Evolutionary conservation across 2,797 vertebrate species (phyloP).

Genomic region (Enteromius argenteus): DNA sequence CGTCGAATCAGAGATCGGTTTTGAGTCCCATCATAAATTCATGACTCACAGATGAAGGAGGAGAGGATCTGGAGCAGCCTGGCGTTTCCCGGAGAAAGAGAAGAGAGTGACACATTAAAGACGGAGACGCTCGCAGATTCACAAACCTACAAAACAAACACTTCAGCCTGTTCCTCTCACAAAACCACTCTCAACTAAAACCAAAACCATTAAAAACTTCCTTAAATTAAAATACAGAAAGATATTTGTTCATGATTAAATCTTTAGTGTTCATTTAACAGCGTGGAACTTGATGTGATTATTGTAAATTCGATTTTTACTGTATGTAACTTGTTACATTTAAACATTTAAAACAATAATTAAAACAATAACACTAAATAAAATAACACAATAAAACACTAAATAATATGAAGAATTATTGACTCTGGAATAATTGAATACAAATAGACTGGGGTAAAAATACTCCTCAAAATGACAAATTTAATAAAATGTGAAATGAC

Average conservation of each 20-base stretch:
- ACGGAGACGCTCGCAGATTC: not conserved
- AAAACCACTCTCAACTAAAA: not conserved
- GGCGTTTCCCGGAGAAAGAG: not conserved
- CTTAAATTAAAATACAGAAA: not conserved
- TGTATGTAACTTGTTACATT: not conserved
- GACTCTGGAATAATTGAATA: not conserved
- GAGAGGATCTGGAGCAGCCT: slow-evolving; percentile 7
- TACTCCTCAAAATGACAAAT: not conserved
- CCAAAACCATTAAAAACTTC: not conserved
- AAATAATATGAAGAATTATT: not conserved
- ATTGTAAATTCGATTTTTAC: not conserved
- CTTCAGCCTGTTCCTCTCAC: not conserved
- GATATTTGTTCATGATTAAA: not conserved
- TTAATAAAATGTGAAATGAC: not conserved
- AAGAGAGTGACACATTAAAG: not conserved
- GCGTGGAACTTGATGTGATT: not conserved
- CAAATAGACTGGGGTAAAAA: not conserved
- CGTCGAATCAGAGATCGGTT: slow-evolving; percentile 37
- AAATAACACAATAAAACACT: not conserved
- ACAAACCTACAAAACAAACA: not conserved
- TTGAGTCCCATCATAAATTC: slow-evolving; percentile 42
- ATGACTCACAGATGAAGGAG: slow-evolving; percentile 11
- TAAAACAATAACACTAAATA: no score
- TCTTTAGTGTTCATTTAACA: not conserved
- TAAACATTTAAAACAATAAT: not conserved